Evolutionary conservation across 2,797 vertebrate species (phyloP).

Genomic region (Apodemus agrarius): DNA sequence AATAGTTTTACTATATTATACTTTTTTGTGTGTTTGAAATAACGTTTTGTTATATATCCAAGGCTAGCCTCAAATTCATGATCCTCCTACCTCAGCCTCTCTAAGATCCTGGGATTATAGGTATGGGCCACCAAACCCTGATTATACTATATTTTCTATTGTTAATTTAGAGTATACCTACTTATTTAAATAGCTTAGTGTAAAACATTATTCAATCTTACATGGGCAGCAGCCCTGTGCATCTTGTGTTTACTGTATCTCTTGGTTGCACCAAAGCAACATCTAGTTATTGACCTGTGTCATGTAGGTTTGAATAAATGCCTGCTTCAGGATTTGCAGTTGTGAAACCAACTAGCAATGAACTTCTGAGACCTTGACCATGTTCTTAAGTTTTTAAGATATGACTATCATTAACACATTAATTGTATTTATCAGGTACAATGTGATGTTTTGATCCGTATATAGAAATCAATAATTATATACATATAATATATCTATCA

Average conservation of each 20-base stretch:
- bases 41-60: background rate
- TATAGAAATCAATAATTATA: background rate
- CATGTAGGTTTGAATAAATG: background rate
- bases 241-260: background rate
- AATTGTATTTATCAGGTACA: background rate
- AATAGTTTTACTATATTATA: background rate
- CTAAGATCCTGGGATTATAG: background rate
- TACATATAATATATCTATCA: background rate
- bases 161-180: background rate
- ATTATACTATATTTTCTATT: background rate
- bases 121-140: background rate
- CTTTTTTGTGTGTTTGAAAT: background rate
- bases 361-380: background rate
- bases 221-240: no score
- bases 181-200: background rate
- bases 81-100: background rate
- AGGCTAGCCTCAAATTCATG: background rate
- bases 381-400: background rate
- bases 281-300: background rate
- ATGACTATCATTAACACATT: background rate
- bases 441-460: background rate
- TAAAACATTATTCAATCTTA: background rate
- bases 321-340: background rate
- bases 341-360: background rate
- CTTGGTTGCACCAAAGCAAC: background rate